A percentile compares a stretch with the other conserved stretches of the same genome.
Evolutionary conservation across 2,888 invertebrate genomes (phyloP).

Genomic region (Cryptus armator): DNA sequence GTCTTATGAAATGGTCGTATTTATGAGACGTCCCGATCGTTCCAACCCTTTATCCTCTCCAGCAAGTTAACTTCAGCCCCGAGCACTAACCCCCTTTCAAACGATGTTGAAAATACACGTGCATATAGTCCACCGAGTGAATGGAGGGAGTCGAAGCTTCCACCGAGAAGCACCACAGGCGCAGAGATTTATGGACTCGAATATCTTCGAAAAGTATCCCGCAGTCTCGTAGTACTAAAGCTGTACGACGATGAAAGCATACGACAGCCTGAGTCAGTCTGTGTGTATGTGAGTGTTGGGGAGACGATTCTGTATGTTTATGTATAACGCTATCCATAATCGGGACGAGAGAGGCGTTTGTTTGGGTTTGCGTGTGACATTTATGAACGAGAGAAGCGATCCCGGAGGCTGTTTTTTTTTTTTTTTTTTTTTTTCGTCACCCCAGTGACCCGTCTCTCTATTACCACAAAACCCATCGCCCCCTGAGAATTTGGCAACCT

Average conservation of each 20-base stretch:
- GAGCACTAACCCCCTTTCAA: neutral
- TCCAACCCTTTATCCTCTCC: neutral
- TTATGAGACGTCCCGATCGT: neutral
- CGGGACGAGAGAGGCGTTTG: conserved; percentile 41
- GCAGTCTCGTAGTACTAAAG: neutral
- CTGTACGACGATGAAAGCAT: neutral
- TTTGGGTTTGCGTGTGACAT: conserved; percentile 58
- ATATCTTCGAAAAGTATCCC: conserved; percentile 50
- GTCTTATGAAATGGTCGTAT: neutral
- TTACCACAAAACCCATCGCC: neutral
- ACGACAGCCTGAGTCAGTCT: neutral
- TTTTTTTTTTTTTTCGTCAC: conserved; percentile 3
- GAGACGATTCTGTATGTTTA: conserved; percentile 19
- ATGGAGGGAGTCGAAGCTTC: neutral
- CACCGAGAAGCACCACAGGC: neutral
- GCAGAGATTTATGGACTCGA: conserved; percentile 41
- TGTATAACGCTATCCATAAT: conserved; percentile 36
- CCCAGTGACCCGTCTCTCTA: neutral
- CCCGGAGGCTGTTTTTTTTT: neutral
- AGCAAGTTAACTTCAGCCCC: neutral
- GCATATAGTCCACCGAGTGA: neutral
- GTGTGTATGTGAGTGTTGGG: neutral
- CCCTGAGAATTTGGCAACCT: conserved; percentile 1
- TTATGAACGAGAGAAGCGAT: conserved; percentile 36
- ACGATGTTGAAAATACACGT: neutral